A percentile compares a stretch with the other conserved stretches of the same genome.
These are phyloP conservation scores for Glandiceps talaboti DNA, from an alignment of 53 echinoderm and acorn worm species.

Conservation along the genomic window DNA sequence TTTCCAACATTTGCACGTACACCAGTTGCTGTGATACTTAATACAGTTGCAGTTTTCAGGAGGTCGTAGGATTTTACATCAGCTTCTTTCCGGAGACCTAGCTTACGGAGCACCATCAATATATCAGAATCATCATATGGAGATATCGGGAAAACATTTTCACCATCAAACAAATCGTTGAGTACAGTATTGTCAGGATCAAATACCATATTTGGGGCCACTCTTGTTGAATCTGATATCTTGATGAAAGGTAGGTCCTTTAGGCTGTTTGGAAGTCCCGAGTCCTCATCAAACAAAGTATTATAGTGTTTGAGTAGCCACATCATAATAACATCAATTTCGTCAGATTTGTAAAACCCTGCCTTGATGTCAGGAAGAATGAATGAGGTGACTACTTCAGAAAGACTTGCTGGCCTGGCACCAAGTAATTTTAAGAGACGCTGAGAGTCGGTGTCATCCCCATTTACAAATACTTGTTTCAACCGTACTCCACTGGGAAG, in stretches of 20 bases:
- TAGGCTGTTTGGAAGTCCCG: conserved; percentile 1
- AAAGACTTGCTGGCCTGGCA: neutral
- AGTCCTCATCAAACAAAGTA: conserved; percentile 1
- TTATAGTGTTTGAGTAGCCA: conserved; percentile 15
- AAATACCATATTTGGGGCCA: conserved; percentile 26
- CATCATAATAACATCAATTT: conserved; percentile 8
- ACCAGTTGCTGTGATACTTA: neutral
- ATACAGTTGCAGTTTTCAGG: neutral
- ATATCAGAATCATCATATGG: neutral
- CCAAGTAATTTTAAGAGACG: neutral
- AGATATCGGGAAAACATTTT: conserved; percentile 30
- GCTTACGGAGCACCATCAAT: neutral
- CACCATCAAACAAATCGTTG: conserved; percentile 14
- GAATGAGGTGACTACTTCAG: conserved; percentile 5
- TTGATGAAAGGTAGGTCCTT: conserved; percentile 21
- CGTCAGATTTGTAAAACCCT: conserved; percentile 7
- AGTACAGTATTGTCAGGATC: conserved; percentile 23
- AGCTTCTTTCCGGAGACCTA: neutral
- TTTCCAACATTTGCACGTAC: conserved; percentile 1
- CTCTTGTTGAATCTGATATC: neutral
- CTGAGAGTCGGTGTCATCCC: neutral
- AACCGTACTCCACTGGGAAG: neutral
- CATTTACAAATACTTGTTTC: neutral
- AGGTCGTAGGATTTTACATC: neutral
- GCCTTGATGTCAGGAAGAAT: conserved; percentile 24